phyloP scores from a whole-genome alignment of 2,888 invertebrate species.

The Orthosia gothica region DNA sequence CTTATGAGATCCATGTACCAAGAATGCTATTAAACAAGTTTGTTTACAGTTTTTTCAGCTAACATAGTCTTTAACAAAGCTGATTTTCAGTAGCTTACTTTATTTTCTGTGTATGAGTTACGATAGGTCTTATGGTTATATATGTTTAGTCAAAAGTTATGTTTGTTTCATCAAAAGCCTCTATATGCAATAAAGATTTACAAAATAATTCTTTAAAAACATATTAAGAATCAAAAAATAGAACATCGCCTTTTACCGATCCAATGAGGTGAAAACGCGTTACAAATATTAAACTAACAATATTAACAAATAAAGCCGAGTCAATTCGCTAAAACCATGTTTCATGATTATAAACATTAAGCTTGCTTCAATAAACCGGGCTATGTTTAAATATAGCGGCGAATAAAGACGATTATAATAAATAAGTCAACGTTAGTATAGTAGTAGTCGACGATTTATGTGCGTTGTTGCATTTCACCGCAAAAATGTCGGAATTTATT shows the following conservation, averaged over 20 bases:
- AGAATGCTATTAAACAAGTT: too few species aligned
- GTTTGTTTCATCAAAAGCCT: too few species aligned
- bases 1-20: too few species aligned
- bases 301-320: not conserved
- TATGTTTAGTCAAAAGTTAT: too few species aligned
- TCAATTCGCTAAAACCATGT: conserved; percentile 43
- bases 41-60: too few species aligned
- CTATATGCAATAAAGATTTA: too few species aligned
- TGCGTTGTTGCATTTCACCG: conserved; percentile 64
- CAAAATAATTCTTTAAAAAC: too few species aligned
- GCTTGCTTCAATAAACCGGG: conserved; percentile 47
- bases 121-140: too few species aligned
- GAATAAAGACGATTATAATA: conserved; percentile 68
- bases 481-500: conserved; percentile 71
- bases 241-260: not conserved
- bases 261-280: conserved; percentile 2
- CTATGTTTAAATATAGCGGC: conserved; percentile 56
- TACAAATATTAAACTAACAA: too few species aligned
- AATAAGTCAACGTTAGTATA: conserved; percentile 69
- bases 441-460: conserved; percentile 70
- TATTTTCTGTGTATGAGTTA: too few species aligned
- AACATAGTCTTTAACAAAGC: too few species aligned
- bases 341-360: conserved; percentile 58
- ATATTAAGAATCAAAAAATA: not conserved
- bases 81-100: too few species aligned